Conservation (phyloP, 2,113 vertebrate genomes). For the Xenopus borealis region DNA sequence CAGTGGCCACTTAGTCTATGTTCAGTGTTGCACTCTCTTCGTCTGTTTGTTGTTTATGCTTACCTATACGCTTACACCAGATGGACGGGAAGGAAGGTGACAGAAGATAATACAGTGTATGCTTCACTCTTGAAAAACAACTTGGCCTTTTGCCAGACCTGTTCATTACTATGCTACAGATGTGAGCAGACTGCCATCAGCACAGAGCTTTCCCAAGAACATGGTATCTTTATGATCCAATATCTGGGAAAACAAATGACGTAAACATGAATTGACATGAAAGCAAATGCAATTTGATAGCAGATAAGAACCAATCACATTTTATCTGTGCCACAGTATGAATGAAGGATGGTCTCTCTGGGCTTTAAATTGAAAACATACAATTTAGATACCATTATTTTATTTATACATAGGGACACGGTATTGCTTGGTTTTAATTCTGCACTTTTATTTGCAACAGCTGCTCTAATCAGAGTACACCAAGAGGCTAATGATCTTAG, state of each 20-base stretch:
- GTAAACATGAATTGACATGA: no score
- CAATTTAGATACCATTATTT: neutral
- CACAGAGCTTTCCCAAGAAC: neutral
- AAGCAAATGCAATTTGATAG: neutral
- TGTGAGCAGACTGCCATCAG: neutral
- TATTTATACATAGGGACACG: neutral
- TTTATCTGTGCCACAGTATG: neutral
- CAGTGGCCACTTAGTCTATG: no score
- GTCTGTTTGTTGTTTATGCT: no score
- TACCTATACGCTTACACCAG: no score
- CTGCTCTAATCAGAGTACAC: neutral
- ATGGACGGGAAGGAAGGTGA: no score
- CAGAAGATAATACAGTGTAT: neutral
- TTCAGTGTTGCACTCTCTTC: no score
- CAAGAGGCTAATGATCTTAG: neutral
- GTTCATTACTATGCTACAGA: neutral
- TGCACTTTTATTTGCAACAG: neutral
- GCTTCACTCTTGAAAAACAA: neutral
- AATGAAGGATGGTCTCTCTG: neutral
- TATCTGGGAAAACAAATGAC: no score
- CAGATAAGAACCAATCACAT: neutral
- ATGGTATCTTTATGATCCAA: neutral
- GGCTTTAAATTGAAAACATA: neutral
- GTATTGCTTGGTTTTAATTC: neutral
- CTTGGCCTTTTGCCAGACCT: no score